Evolutionary conservation across 2,888 invertebrate genomes (phyloP), one percentile per base, ranked within the genome.

Genomic region (Druceiella hillmani): DNA sequence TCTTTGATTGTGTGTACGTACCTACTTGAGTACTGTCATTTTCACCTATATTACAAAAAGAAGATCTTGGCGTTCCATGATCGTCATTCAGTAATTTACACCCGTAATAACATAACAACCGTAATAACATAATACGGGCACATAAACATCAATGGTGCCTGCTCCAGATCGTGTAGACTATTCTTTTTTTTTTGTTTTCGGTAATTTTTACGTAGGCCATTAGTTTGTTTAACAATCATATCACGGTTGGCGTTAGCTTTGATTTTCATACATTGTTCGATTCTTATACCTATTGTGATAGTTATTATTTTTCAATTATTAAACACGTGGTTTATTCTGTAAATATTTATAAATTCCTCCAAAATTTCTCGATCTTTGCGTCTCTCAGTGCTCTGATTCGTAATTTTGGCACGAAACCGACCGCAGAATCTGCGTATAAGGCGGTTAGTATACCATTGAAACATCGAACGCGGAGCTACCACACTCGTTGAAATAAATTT

Each of bases 281-380:
- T 20, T 20, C n/a, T 20, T 20, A 20, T 20, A 6, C 22, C 22
- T 20, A 9, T 20, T 20, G 22, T 20, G 22, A 9, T 20, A 20
- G 6, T 20, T 9, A 7, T 20, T 20, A 20, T 9, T 20, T 20
- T 20, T 20, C 22, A 20, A 7, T 9, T 20, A 9, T 9, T 9
- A 20, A 20, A 20, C 6, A 20, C 22, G n/a, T 20, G 22, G n/a
- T 9, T 20, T 9, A 20, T 20, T 20, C n/a, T 20, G n/a, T 20
- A 20, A 20, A 20, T 20, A 20, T 20, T 20, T 20, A 20, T 20
- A 20, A 20, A 20, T 20, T 20, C 22, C n/a, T 20, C 22, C 22
- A 20, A 20, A 20, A 20, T 20, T 9, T n/a, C n/a, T n/a, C n/a
- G n/a, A n/a, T n/a, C n/a, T n/a, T n/a, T n/a, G n/a, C n/a, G n/a